Evolutionary conservation across 2,113 vertebrate species (phyloP), one percentile per base, ranked within the genome.

Genomic region (Aphyosemion australe): DNA sequence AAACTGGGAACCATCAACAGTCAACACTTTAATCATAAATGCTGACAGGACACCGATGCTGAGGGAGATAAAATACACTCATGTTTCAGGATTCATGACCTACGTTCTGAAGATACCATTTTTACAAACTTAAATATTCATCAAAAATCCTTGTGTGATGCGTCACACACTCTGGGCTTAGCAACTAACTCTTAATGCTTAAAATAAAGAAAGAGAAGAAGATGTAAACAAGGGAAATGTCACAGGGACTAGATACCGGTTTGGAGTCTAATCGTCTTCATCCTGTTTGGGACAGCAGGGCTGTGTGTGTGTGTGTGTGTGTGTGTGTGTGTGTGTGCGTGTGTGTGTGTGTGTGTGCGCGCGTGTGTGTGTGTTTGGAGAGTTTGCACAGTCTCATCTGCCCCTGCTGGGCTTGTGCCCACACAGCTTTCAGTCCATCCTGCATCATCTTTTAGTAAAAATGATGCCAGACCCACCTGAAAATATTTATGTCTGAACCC

Each of bases 401-500:
- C 15, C 16, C 21, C 43, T 48, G 3, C 41, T 37, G 19, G 64
- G 39, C 15, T 64, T 73, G 51, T 19, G 18, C 52, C 53, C 2
- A 47, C 26, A 52, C 61, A 13, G 51, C 62, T 39, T 62, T 43
- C 74, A 69, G 85, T 86, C 89, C 74, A 77, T 85, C 80, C 78
- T 54, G 56, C 54, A 65, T 12, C 61, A 61, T 56, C 76, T 84
- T 83, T 85, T 76, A 58, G 41, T 57, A 51, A 68, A 48, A 77
- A 65, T 32, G 32, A 68, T 85, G 80, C n/a, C 8, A 71, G 65
- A 79, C 66, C 76, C 78, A 75, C 75, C 80, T 77, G 74, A 89
- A 88, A 89, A 80, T 84, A 88, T 92, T 86, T 84, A 85, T 74
- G 82, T 84, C 82, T 88, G 81, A 90, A 86, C 85, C 85, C 34